Evolutionary conservation across 2,888 invertebrate genomes (phyloP).

Genomic region (Campoplex capitator): DNA sequence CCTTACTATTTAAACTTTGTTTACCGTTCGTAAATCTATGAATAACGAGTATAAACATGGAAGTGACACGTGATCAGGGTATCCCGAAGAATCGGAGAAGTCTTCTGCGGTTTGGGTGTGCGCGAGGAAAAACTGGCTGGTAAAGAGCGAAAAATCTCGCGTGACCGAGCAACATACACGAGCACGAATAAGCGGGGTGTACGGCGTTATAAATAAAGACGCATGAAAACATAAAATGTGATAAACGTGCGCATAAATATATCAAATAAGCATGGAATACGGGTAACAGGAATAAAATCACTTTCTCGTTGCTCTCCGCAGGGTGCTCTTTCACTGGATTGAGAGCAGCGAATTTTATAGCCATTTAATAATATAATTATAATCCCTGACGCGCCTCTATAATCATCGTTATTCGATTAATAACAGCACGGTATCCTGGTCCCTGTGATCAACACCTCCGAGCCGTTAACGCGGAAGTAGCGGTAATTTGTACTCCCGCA

Average conservation of each 20-base stretch:
- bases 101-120: slow-evolving; percentile 27
- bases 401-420: slow-evolving; percentile 27
- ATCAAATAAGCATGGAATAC: neutral
- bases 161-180: neutral
- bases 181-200: neutral
- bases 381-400: slow-evolving; percentile 1
- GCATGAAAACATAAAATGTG: neutral
- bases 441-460: slow-evolving; percentile 15
- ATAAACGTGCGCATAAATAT: neutral
- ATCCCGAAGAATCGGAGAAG: slow-evolving; percentile 14
- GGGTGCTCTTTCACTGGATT: slow-evolving; percentile 15
- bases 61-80: slow-evolving; percentile 8
- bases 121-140: slow-evolving; percentile 15
- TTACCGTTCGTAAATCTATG: neutral
- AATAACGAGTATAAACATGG: slow-evolving; percentile 7
- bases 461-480: slow-evolving; percentile 37
- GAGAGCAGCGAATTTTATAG: slow-evolving; percentile 8
- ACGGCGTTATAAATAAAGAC: neutral
- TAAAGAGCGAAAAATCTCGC: slow-evolving; percentile 7
- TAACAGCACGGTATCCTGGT: neutral
- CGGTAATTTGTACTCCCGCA: slow-evolving; percentile 26
- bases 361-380: slow-evolving; percentile 29
- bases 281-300: slow-evolving; percentile 5
- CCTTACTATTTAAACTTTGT: neutral
- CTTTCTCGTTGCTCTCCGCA: slow-evolving; percentile 5